Base-by-base conservation (phyloP, 1,140 invertebrate genomes). In the Bursaphelenchus mucronatus region DNA sequence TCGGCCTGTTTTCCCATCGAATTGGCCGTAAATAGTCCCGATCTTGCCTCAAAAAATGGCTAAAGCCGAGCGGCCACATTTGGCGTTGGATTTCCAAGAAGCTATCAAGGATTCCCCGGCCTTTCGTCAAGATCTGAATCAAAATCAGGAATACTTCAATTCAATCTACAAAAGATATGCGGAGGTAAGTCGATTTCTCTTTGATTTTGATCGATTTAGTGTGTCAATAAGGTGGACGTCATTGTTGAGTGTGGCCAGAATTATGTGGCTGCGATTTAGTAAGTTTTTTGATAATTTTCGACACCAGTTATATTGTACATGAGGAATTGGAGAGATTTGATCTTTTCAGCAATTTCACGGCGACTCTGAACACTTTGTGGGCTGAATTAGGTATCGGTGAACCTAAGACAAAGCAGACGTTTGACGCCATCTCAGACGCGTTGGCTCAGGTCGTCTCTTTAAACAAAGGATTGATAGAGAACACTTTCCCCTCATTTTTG, bases 391-490 rank as follows among this genome's bases (percentile, higher is more conserved):
- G 61, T 15, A 51, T 64, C 13, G 51, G 73, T 10, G 72, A 76
- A 10, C 47, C 53, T 19, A 54, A 45, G 30, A 57, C 72, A n/a
- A 51, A 46, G 13, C 46, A 68, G 15, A 74, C 74, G 13, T 78
- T 61, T 59, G 15, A 63, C 43, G 43, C 56, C 3, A 47, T 81
- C 10, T 66, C 76, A n/a, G 77, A 79, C 45, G 69, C 77, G 8
- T 70, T 76, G 47, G 66, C 66, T 8, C 75, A 81, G 39, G 71
- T 79, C 30, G 69, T 80, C 4, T 57, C 67, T 59, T 58, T 79
- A 4, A 72, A 77, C 47, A 70, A 73, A 54, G 62, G 53, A 3
- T 63, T 78, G 43, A 66, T 79, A n/a, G 79, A 80, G 39, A 52
- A 73, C 17, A 64, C 78, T 5, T 74, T 64, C 53, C 67, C 73